Evolutionary conservation across 1,140 invertebrate genomes (phyloP).

Genomic region (Lepeophtheirus salmonis): DNA sequence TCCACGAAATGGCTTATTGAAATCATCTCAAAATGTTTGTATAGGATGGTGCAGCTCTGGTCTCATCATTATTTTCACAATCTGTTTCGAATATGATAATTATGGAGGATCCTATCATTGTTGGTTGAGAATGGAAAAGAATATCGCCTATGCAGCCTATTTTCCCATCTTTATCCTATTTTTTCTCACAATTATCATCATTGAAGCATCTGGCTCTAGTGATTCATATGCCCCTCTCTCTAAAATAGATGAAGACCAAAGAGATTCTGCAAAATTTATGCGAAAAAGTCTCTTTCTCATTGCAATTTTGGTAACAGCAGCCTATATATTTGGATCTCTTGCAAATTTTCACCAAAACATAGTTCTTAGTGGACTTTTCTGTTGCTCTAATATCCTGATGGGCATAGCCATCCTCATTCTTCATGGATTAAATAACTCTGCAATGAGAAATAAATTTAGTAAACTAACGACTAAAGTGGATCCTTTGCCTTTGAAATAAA

Average conservation of each 20-base stretch:
- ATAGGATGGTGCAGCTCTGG: constrained; percentile 24
- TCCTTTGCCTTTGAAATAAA: too few relatives aligned
- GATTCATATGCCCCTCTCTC: constrained; percentile 24
- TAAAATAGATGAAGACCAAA: constrained; percentile 18
- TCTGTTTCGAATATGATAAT: constrained; percentile 25
- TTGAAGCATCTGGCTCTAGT: constrained; percentile 25
- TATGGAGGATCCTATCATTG: constrained; percentile 27
- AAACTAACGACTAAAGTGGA: too few relatives aligned
- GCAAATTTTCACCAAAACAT: constrained; percentile 15
- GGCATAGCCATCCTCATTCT: not conserved
- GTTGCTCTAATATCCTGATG: not conserved
- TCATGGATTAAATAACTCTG: not conserved
- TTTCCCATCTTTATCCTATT: constrained; percentile 24
- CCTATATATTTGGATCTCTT: constrained; percentile 24
- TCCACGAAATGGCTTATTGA: constrained; percentile 25
- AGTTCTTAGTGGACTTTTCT: not conserved
- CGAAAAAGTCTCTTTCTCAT: constrained; percentile 26
- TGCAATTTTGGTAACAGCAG: constrained; percentile 23
- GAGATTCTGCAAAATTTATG: constrained; percentile 23
- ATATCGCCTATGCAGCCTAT: constrained; percentile 21
- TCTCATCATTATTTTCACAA: constrained; percentile 23
- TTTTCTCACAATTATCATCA: constrained; percentile 24
- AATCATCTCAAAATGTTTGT: constrained; percentile 23
- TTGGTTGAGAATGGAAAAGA: constrained; percentile 25
- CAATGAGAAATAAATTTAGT: too few relatives aligned